Percentiles rank a stretch among this genome's conserved stretches.
Evolutionary conservation across 2,888 invertebrate genomes (phyloP).

Genomic region (Torymus tubicola): DNA sequence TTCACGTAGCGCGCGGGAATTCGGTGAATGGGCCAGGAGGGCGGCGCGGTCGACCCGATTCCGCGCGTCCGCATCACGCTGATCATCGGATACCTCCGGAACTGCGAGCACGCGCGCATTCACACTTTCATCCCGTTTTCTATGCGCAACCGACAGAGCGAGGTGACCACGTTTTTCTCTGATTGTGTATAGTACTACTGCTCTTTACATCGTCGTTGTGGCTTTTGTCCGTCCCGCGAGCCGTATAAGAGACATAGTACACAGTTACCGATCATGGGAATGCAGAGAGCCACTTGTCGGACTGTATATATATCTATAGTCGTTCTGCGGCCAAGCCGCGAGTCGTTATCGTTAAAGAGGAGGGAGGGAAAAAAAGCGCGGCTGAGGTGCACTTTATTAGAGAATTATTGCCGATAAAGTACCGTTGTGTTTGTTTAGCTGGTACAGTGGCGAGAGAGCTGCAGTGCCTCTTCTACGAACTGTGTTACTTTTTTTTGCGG

Average conservation of each 20-base stretch:
- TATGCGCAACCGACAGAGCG: neutral
- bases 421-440: conserved; percentile 34
- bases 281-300: neutral
- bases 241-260: neutral
- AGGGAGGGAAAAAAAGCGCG: neutral
- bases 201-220: neutral
- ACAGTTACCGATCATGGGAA: conserved; percentile 19
- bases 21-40: conserved; percentile 69
- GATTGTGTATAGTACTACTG: neutral
- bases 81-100: neutral
- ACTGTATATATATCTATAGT: no score
- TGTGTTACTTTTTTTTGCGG: no score
- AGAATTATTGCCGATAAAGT: conserved; percentile 33
- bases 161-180: conserved; percentile 8
- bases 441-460: no score
- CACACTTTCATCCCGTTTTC: conserved; percentile 9
- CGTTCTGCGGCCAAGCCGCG: neutral
- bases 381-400: conserved; percentile 20
- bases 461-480: no score
- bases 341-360: conserved; percentile 14
- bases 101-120: neutral
- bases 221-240: neutral
- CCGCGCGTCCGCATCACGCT: neutral
- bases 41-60: conserved; percentile 46
- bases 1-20: conserved; percentile 69